These are phyloP conservation scores for Acanthococcus lagerstroemiae DNA, from an alignment of 2,888 invertebrate species.

Conservation along the genomic window DNA sequence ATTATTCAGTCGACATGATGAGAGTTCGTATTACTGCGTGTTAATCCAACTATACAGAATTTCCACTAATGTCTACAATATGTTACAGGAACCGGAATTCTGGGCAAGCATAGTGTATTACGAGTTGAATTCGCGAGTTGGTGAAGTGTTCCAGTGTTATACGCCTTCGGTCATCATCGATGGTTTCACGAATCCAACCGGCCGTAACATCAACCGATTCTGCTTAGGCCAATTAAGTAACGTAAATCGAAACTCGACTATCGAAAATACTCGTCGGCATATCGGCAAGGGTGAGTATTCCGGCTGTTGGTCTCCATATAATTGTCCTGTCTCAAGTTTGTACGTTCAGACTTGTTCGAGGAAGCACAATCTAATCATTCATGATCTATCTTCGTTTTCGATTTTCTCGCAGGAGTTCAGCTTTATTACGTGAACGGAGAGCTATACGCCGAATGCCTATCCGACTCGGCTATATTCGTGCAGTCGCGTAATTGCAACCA, in stretches of 20 bases:
- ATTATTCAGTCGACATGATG: too few relatives aligned
- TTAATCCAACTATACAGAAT: too few relatives aligned
- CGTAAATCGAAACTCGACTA: conserved; percentile 95
- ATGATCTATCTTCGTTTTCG: too few relatives aligned
- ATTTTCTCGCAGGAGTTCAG: conserved; percentile 55
- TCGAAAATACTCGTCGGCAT: conserved; percentile 94
- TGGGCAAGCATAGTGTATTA: conserved; percentile 99
- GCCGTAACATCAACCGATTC: conserved; percentile 81
- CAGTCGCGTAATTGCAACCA: conserved; percentile 98
- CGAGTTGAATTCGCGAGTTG: conserved; percentile 93
- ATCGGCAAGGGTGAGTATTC: conserved; percentile 72
- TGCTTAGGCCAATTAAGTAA: conserved; percentile 96
- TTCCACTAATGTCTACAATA: not conserved
- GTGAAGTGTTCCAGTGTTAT: conserved; percentile 87
- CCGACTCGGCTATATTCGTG: conserved; percentile 95
- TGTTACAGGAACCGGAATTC: conserved; percentile 68
- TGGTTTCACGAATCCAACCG: conserved; percentile 91
- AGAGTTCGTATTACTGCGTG: too few relatives aligned
- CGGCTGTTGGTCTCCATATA: too few relatives aligned
- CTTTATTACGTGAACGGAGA: conserved; percentile 93
- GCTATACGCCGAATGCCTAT: conserved; percentile 94
- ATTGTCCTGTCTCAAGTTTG: too few relatives aligned
- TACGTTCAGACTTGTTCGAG: too few relatives aligned
- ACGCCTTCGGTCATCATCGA: conserved; percentile 90
- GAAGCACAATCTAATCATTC: too few relatives aligned